Base-by-base conservation (phyloP, 2,888 invertebrate species). In the Ophion ventricosus region DNA sequence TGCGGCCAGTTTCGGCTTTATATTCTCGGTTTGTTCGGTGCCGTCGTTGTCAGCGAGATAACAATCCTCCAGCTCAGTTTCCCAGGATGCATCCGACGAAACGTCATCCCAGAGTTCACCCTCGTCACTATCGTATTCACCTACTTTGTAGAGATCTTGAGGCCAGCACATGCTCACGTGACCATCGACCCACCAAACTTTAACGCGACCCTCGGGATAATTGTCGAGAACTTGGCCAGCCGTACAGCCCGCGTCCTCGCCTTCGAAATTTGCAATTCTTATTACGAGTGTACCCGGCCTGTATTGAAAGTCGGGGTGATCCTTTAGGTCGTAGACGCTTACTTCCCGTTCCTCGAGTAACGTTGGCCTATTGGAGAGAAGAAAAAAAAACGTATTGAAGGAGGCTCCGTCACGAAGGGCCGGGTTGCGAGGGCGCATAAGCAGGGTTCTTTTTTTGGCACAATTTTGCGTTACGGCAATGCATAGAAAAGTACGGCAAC, bases 311-410 rank as follows among this genome's bases (percentile, higher is more conserved):
- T 98, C 98, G 0, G 98, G 97, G 94, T 99, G 99, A 94, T 98
- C 98, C 91, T 98, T 98, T 74, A 99, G 94, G 93, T 99, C 99
- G 93, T 99, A 99, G 4, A 99, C 99, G 93, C 98, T 98, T 91
- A 98, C 96, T 94, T 98, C 98, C 75, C 96, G 96, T 90, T 96
- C 96, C 87, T 96, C 95, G 69, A 97, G 93, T 91, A 96, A 95
- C 86, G 95, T 95, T 5, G 96, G 97, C 80, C 96, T 97, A 93
- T 63, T 73, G 81, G 67, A 75, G 70, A 64, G 10, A 64, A 40
- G 1, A 26, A 67, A 20, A 11, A 3, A 29, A 1, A n/a, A n/a
- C n/a, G n/a, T n/a, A n/a, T n/a, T n/a, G n/a, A n/a, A n/a, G n/a
- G n/a, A n/a, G n/a, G n/a, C n/a, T n/a, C n/a, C n/a, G n/a, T n/a